These are phyloP conservation scores for Diaprepes abbreviatus DNA, from an alignment of 2,888 invertebrate species.

Conservation along the genomic window DNA sequence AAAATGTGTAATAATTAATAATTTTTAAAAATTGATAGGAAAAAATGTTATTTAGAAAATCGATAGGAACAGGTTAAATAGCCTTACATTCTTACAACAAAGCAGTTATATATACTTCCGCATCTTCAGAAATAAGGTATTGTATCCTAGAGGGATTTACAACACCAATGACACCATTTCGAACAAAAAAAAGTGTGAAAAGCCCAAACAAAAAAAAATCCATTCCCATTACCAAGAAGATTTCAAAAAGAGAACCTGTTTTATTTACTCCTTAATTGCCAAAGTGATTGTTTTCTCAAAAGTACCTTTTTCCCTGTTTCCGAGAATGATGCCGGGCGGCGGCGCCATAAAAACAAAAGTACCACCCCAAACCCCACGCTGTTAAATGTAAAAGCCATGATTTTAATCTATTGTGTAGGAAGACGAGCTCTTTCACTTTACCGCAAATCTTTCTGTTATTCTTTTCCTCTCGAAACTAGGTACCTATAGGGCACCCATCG, in stretches of 20 bases:
- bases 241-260: neutral
- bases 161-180: too few species aligned
- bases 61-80: too few species aligned
- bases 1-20: too few species aligned
- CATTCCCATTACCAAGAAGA: neutral
- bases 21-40: too few species aligned
- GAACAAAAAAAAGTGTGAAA: neutral
- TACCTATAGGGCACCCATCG: neutral
- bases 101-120: too few species aligned
- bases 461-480: conserved; percentile 10
- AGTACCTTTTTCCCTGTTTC: conserved; percentile 6
- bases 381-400: conserved; percentile 5
- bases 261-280: conserved; percentile 10
- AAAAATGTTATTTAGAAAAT: too few species aligned
- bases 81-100: too few species aligned
- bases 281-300: conserved; percentile 8
- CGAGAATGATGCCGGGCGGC: conserved; percentile 7
- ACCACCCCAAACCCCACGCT: conserved; percentile 1
- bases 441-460: conserved; percentile 14
- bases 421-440: neutral
- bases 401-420: conserved; percentile 13
- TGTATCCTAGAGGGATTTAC: too few species aligned
- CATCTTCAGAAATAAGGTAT: too few species aligned
- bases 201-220: neutral
- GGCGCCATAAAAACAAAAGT: conserved; percentile 14